Base-by-base conservation (phyloP, 2,797 vertebrate genomes). In the Naso thynnoides region DNA sequence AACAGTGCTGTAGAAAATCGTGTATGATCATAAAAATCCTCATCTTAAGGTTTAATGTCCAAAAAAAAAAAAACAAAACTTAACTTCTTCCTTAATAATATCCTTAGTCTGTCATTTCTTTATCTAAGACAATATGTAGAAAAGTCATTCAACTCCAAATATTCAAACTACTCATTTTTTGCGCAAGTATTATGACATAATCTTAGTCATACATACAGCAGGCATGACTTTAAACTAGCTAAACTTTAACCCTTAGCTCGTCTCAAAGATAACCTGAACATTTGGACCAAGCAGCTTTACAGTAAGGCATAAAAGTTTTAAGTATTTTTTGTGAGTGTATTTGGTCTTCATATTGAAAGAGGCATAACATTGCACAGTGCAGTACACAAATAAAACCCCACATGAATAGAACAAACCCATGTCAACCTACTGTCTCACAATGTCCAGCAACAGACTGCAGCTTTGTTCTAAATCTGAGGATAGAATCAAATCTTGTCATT, bases 401-500 rank as follows among this genome's bases (percentile, higher is more conserved):
- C 3, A 79, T 24, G 6, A 33, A 63, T 26, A 36, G 67, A 69
- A 72, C 52, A 42, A 57, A 50, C 44, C n/a, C 33, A 48, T 68
- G 39, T 77, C 63, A 70, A 48, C 50, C 48, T 58, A 52, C 55
- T 39, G 60, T 56, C 79, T 81, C 66, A 73, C 70, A 73, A 29
- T 49, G 48, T 73, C 82, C 66, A 73, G 74, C 70, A 70, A 64
- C 79, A 82, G 67, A 59, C 76, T 75, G 67, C 76, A 67, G 89
- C 85, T 86, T 86, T 85, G 77, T 86, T 87, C 76, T 76, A 65
- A 89, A 88, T 88, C 78, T 1, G 45, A 76, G 75, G 81, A 89
- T 89, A 87, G 78, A 69, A 88, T 91, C 84, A 89, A 85, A 88
- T 87, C 79, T 69, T 81, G 84, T 89, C 84, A 89, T 91, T 89